Evolutionary conservation across 1,140 invertebrate species (phyloP).

Genomic region (Lucilia sericata): DNA sequence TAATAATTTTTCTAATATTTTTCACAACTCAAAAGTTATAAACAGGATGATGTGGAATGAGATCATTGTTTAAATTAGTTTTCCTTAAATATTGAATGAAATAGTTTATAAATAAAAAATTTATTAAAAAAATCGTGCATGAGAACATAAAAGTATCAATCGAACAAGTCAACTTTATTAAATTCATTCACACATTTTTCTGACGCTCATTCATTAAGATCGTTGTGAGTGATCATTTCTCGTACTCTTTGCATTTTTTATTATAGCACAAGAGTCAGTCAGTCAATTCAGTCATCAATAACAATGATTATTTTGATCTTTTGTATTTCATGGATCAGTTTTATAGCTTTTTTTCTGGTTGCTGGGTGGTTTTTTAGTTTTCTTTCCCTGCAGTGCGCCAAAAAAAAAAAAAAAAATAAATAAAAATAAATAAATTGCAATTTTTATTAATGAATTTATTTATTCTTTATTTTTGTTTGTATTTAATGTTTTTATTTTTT

Average conservation of each 20-base stretch:
- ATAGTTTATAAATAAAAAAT: background rate
- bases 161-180: no score
- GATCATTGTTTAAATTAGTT: background rate
- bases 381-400: background rate
- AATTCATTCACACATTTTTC: no score
- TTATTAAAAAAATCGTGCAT: background rate
- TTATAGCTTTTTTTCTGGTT: background rate
- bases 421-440: background rate
- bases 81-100: background rate
- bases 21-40: background rate
- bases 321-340: no score
- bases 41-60: background rate
- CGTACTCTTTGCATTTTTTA: no score
- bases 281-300: no score
- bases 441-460: conserved; percentile 9
- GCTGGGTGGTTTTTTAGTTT: background rate
- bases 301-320: no score
- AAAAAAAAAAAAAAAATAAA: no score
- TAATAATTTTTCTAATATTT: background rate
- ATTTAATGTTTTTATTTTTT: background rate
- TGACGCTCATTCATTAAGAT: no score
- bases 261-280: no score
- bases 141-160: background rate
- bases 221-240: no score
- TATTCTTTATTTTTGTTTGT: background rate